Evolutionary conservation across 2,797 vertebrate genomes (phyloP).

Genomic region (Morelia viridis): DNA sequence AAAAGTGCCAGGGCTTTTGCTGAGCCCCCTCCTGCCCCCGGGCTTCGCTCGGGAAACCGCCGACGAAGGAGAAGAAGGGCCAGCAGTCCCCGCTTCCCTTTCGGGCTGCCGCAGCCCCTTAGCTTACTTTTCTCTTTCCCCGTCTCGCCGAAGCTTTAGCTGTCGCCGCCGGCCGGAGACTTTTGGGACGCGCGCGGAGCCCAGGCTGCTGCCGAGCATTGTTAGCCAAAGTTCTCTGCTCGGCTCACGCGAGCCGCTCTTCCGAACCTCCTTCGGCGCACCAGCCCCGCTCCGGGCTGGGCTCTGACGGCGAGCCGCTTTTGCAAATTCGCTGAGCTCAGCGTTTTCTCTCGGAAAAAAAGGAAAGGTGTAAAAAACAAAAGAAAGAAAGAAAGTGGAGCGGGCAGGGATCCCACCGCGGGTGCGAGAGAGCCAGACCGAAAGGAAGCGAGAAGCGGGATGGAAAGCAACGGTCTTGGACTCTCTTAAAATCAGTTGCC

Average conservation of each 20-base stretch:
- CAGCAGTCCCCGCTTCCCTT: not conserved
- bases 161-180: conserved; percentile 13
- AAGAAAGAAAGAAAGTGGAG: not conserved
- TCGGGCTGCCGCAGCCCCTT: not conserved
- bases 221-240: not conserved
- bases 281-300: not conserved
- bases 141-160: not conserved
- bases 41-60: not conserved
- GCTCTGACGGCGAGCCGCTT: conserved; percentile 15
- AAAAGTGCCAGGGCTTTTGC: not conserved
- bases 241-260: not conserved
- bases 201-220: conserved; percentile 27
- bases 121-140: not conserved
- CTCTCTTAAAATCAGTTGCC: not conserved
- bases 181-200: conserved; percentile 12
- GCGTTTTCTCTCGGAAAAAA: not conserved
- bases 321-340: not conserved
- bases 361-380: not conserved
- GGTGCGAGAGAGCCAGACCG: not conserved
- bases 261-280: not conserved
- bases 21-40: not conserved
- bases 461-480: too few relatives aligned
- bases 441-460: not conserved
- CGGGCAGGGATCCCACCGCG: too few relatives aligned
- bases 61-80: not conserved